phyloP scores from a whole-genome alignment of 1,140 invertebrate species.

The Cherax quadricarinatus region DNA sequence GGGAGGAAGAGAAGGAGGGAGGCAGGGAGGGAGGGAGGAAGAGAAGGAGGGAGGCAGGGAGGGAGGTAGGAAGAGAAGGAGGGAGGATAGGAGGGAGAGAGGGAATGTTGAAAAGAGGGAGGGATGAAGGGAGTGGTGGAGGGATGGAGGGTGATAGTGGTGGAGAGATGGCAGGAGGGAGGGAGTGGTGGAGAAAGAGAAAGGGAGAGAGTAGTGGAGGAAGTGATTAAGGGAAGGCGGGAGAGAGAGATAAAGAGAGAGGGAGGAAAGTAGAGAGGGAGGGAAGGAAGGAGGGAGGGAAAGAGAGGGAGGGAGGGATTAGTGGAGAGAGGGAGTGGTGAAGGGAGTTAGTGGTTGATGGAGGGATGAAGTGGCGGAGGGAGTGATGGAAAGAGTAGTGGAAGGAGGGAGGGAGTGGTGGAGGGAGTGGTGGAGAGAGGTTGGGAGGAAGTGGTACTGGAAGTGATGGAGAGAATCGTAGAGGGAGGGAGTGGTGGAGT shows the following conservation, averaged over 20 bases:
- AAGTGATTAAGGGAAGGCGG: too few species aligned
- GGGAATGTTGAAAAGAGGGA: too few species aligned
- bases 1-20: neutral
- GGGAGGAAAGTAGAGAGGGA: neutral
- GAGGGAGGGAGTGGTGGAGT: too few species aligned
- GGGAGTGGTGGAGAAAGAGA: neutral
- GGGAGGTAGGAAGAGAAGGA: too few species aligned
- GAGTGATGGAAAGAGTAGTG: neutral
- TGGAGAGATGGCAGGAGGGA: neutral
- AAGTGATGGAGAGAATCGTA: too few species aligned
- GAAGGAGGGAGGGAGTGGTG: neutral
- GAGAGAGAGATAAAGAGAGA: neutral
- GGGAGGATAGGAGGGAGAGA: too few species aligned
- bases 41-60: too few species aligned
- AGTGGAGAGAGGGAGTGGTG: neutral
- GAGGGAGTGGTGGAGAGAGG: too few species aligned
- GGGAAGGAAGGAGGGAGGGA: neutral
- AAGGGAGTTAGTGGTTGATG: neutral
- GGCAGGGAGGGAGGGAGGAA: neutral
- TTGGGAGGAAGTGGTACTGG: too few species aligned
- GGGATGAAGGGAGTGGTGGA: too few species aligned
- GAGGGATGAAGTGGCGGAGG: neutral
- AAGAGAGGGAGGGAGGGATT: too few species aligned
- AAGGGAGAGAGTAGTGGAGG: too few species aligned
- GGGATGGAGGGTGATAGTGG: neutral